Percentiles rank a stretch among this genome's conserved stretches.
phyloP scores from a whole-genome alignment of 2,888 invertebrate genomes.

The Peribatodes rhomboidaria region DNA sequence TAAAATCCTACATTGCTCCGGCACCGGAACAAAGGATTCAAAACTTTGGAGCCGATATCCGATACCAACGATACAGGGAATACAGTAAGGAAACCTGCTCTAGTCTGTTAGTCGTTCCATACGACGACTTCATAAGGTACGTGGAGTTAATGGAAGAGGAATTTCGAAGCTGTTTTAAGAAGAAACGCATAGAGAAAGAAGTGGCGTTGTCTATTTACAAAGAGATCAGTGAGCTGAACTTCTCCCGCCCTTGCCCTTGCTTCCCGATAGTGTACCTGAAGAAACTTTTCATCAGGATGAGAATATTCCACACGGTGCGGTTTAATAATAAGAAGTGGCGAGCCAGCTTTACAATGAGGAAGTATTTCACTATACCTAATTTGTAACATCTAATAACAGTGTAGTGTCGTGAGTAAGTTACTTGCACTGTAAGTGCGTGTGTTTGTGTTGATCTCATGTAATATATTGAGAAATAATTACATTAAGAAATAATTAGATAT shows the following conservation, averaged over 20 bases:
- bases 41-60: slow-evolving; percentile 33
- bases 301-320: slow-evolving; percentile 42
- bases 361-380: slow-evolving; percentile 30
- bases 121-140: slow-evolving; percentile 42
- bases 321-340: slow-evolving; percentile 35
- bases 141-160: slow-evolving; percentile 42
- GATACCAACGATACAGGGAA: slow-evolving; percentile 39
- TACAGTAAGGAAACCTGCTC: slow-evolving; percentile 38
- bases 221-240: slow-evolving; percentile 32
- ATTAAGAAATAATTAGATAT: too few species aligned
- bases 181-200: slow-evolving; percentile 21
- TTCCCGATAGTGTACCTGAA: slow-evolving; percentile 44
- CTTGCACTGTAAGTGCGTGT: too few species aligned
- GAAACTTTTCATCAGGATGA: slow-evolving; percentile 43
- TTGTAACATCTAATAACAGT: background rate
- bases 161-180: slow-evolving; percentile 36
- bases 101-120: slow-evolving; percentile 38
- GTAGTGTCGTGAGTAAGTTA: too few species aligned
- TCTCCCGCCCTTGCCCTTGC: slow-evolving; percentile 42
- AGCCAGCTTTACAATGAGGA: background rate
- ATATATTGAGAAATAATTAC: too few species aligned
- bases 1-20: slow-evolving; percentile 35
- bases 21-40: slow-evolving; percentile 36
- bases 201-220: slow-evolving; percentile 34
- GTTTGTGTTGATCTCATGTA: too few species aligned